Conservation (phyloP, 1,140 invertebrate genomes). For the Meloidogyne hapla region DNA sequence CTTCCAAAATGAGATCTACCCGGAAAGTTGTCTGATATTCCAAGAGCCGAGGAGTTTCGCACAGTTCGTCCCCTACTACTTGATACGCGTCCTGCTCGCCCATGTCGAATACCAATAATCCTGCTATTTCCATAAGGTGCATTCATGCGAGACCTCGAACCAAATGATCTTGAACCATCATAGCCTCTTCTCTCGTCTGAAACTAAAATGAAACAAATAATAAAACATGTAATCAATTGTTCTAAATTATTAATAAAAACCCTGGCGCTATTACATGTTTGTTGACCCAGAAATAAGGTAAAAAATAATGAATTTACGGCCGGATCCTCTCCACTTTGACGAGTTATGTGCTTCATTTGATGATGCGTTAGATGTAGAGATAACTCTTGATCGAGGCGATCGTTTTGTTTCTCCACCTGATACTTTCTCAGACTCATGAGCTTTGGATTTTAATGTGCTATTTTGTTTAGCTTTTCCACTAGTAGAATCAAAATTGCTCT, state of each 20-base stretch:
- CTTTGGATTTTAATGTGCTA: not conserved
- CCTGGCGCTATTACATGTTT: too few relatives aligned
- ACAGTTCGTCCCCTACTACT: not conserved
- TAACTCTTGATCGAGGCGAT: not conserved
- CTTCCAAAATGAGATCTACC: not conserved
- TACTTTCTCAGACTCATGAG: not conserved
- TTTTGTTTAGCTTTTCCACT: not conserved
- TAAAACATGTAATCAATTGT: too few relatives aligned
- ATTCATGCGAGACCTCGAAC: not conserved
- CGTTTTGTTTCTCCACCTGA: not conserved
- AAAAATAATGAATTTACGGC: not conserved
- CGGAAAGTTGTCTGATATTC: not conserved
- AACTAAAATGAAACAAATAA: not conserved
- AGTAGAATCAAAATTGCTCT: not conserved
- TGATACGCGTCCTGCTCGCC: not conserved
- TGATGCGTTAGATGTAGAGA: not conserved
- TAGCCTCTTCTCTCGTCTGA: not conserved
- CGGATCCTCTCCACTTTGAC: not conserved
- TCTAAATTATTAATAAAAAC: too few relatives aligned
- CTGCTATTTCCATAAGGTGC: not conserved
- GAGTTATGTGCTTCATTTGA: not conserved
- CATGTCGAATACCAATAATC: not conserved
- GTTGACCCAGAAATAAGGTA: not conserved
- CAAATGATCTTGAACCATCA: not conserved
- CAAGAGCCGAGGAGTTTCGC: not conserved